Percentiles rank a stretch among this genome's conserved stretches.
Conservation (phyloP, 2,888 invertebrate species). For the Synanthedon myopaeformis region DNA sequence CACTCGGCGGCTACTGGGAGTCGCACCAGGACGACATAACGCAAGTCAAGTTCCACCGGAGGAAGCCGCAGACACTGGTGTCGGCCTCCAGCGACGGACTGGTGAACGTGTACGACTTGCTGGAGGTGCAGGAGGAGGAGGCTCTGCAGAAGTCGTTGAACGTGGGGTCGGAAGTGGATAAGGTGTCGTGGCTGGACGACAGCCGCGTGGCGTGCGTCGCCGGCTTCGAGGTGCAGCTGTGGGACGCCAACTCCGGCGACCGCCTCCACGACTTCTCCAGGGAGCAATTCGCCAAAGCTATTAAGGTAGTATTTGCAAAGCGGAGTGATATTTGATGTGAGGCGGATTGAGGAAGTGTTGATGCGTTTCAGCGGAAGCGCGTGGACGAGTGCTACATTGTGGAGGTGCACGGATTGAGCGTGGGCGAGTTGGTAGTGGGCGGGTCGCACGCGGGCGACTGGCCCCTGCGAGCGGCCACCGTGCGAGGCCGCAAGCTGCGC, state of each 20-base stretch:
- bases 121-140: conserved; percentile 80
- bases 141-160: conserved; percentile 83
- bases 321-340: no score
- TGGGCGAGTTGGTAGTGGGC: conserved; percentile 70
- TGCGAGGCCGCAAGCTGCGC: conserved; percentile 61
- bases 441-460: conserved; percentile 74
- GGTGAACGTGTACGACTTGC: conserved; percentile 85
- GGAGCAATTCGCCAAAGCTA: conserved; percentile 67
- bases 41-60: conserved; percentile 79
- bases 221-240: conserved; percentile 77
- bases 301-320: no score
- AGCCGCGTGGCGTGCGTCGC: conserved; percentile 74
- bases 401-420: conserved; percentile 64
- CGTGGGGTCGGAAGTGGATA: conserved; percentile 81
- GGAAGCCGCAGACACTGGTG: conserved; percentile 74
- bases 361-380: conserved; percentile 72
- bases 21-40: conserved; percentile 87
- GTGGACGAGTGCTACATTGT: conserved; percentile 75
- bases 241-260: conserved; percentile 74
- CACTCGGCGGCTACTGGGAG: conserved; percentile 86
- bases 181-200: conserved; percentile 67
- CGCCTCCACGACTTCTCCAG: conserved; percentile 70
- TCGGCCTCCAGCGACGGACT: conserved; percentile 88
- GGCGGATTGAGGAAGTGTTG: no score
- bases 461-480: conserved; percentile 51